Evolutionary conservation across 1,140 invertebrate species (phyloP).

Genomic region (Drosophila nasuta): DNA sequence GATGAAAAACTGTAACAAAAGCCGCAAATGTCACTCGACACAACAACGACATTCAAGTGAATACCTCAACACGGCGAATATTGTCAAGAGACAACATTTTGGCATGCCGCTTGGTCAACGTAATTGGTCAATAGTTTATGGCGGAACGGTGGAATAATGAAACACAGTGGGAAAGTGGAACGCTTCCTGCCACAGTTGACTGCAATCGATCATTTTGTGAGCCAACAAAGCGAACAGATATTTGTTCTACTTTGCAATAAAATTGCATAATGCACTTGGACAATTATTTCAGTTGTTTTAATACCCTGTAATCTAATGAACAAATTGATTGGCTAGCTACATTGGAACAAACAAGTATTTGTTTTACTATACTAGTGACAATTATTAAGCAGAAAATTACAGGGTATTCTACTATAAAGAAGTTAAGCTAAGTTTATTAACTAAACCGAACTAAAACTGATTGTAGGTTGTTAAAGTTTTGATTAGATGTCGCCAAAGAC

Average conservation of each 20-base stretch:
- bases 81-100: conserved; percentile 28
- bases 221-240: conserved; percentile 30
- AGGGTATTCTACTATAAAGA: conserved; percentile 6
- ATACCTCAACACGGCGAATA: conserved; percentile 12
- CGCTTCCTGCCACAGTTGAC: conserved; percentile 17
- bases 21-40: conserved; percentile 24
- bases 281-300: no score
- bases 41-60: not conserved
- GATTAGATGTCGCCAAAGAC: not conserved
- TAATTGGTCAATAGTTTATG: conserved; percentile 15
- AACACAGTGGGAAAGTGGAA: conserved; percentile 3
- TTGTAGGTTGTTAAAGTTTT: conserved; percentile 2
- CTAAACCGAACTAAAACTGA: not conserved
- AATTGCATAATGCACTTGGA: conserved; percentile 37
- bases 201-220: conserved; percentile 17
- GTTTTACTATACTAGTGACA: not conserved
- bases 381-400: not conserved
- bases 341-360: not conserved
- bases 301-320: no score
- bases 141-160: conserved; percentile 1
- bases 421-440: not conserved
- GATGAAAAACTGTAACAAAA: conserved; percentile 13
- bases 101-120: conserved; percentile 34
- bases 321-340: not conserved
- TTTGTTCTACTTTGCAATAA: conserved; percentile 42